Base-by-base conservation (phyloP, 2,888 invertebrate species). In the Ormyrus nitidulus region DNA sequence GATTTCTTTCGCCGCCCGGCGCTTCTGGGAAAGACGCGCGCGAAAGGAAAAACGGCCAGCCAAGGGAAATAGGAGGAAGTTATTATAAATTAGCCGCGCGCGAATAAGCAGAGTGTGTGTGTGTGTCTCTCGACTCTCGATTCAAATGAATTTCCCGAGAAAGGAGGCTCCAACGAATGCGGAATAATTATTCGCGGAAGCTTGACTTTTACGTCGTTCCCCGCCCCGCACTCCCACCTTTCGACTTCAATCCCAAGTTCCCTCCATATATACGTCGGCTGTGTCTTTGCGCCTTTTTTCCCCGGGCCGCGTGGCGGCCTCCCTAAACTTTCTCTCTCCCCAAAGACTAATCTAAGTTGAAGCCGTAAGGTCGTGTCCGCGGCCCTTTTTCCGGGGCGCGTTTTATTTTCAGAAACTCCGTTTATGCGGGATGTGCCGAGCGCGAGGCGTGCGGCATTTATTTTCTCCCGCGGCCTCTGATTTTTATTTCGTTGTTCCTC, bases 281-380 rank as follows among this genome's bases (percentile, higher is more conserved):
- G 6, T 7, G 48, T 49, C 62, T 62, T 59, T 34, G 44, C 75
- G 7, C 54, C 66, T 13, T 61, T 44, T 56, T 54, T 53, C 56
- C 19, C 5, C 34, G 5, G 9, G 5, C 59, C 59, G 9, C 59
- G 34, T 2, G 34, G 34, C 34, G 34, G 34, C 34, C 34, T 34
- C 34, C 34, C 34, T 34, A 13, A 58, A 75, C 62, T 68, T 73
- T 69, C 51, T n/a, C 46, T 46, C 34, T 59, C 61, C 54, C 74
- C 80, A 79, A 80, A 81, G 78, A 64, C 59, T 74, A 77, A 79
- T 81, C 77, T 77, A 77, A 77, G 62, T 77, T 77, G 77, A 77
- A 58, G 58, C 64, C 44, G 75, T 58, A 75, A 75, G 44, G 59
- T 68, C 69, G 69, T 13, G 44, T 13, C 11, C 49, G 7, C 49